phyloP scores from a whole-genome alignment of 2,888 invertebrate species.

The Protonemura montana region DNA sequence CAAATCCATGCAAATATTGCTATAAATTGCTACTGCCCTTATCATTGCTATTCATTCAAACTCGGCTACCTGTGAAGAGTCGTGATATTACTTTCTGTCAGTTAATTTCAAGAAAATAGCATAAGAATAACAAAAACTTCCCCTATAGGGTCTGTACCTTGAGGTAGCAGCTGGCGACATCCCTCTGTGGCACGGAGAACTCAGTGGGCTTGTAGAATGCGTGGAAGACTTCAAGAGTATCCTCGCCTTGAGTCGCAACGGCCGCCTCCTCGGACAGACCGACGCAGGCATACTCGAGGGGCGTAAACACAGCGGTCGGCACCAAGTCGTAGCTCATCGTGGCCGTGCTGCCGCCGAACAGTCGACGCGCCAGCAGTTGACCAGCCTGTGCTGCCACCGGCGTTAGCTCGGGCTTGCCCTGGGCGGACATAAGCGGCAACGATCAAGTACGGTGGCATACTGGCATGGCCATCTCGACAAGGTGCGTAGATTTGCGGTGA shows the following conservation, averaged over 20 bases:
- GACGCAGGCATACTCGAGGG: conserved; percentile 94
- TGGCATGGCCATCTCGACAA: no score
- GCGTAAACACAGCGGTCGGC: conserved; percentile 95
- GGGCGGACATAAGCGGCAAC: conserved; percentile 51
- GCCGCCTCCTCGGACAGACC: conserved; percentile 92
- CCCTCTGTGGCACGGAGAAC: conserved; percentile 90
- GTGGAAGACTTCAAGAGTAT: conserved; percentile 90
- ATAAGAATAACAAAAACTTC: no score
- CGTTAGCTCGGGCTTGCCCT: conserved; percentile 86
- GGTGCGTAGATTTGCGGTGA: no score
- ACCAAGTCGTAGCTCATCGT: conserved; percentile 86
- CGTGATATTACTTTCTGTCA: no score
- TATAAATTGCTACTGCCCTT: no score
- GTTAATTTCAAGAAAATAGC: no score
- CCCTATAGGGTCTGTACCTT: no score
- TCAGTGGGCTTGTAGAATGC: conserved; percentile 94
- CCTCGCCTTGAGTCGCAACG: conserved; percentile 70
- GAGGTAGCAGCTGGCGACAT: conserved; percentile 87
- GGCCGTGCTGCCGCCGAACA: conserved; percentile 68
- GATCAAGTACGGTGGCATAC: no score
- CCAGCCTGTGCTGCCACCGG: conserved; percentile 97
- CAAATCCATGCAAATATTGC: no score
- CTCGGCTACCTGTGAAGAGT: no score
- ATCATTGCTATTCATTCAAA: no score
- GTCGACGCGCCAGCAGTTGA: conserved; percentile 78